phyloP scores from a whole-genome alignment of 2,888 invertebrate genomes.

The Julus scandinavius region DNA sequence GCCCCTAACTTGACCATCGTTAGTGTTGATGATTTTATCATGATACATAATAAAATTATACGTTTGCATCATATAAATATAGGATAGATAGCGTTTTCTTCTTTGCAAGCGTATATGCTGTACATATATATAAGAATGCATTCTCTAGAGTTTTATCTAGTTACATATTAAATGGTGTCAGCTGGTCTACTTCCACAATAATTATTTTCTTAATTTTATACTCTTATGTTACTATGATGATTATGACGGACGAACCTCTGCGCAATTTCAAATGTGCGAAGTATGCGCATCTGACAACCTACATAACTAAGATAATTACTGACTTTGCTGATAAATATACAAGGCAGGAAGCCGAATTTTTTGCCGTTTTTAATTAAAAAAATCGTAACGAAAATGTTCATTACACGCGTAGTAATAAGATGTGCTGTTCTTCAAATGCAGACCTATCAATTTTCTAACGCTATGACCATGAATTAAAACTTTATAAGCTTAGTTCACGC shows the following conservation, averaged over 20 bases:
- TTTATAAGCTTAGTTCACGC: neutral
- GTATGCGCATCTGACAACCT: neutral
- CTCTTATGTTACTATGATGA: neutral
- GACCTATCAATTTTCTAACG: neutral
- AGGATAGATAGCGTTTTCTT: too few species aligned
- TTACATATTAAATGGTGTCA: neutral
- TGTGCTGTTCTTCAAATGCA: neutral
- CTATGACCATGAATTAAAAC: neutral
- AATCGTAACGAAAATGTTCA: neutral
- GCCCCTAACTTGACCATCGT: too few species aligned
- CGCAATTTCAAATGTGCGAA: neutral
- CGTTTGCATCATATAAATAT: too few species aligned
- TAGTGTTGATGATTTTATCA: too few species aligned
- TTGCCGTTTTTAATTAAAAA: constrained; percentile 2
- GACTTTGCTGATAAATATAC: neutral
- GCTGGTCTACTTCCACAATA: neutral
- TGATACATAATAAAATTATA: too few species aligned
- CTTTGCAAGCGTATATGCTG: too few species aligned
- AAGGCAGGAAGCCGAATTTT: neutral
- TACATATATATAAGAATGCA: too few species aligned
- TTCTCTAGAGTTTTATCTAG: neutral
- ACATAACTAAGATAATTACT: neutral
- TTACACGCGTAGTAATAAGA: neutral
- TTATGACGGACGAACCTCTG: neutral
- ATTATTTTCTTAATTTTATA: constrained; percentile 33